Conservation (phyloP, 2,888 invertebrate genomes). For the Emesis castigata region DNA sequence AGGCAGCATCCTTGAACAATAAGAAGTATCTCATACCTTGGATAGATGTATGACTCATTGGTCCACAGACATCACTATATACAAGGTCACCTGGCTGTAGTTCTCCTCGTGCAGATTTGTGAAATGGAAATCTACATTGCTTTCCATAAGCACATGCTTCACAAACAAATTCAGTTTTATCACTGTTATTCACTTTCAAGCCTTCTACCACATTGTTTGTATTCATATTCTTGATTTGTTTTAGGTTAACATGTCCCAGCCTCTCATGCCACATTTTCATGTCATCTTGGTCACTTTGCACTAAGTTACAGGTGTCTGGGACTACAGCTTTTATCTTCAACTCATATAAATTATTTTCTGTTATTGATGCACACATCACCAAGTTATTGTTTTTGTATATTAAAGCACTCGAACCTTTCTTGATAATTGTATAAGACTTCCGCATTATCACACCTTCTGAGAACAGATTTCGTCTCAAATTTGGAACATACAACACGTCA, state of each 20-base stretch:
- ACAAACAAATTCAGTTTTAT: constrained; percentile 41
- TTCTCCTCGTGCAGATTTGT: constrained; percentile 49
- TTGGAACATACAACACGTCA: constrained; percentile 55
- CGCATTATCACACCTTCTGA: constrained; percentile 44
- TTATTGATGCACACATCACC: constrained; percentile 44
- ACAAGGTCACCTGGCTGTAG: constrained; percentile 59
- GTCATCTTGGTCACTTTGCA: constrained; percentile 38
- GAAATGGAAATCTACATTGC: constrained; percentile 54
- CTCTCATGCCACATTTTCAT: constrained; percentile 63
- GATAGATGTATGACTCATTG: constrained; percentile 52
- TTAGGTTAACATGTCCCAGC: constrained; percentile 56
- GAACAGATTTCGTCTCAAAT: constrained; percentile 41
- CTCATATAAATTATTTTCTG: constrained; percentile 51
- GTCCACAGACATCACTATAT: constrained; percentile 67
- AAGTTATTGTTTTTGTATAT: constrained; percentile 35
- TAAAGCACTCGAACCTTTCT: constrained; percentile 26
- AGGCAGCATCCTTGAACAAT: constrained; percentile 66
- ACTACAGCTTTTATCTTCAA: constrained; percentile 44
- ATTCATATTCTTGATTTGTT: constrained; percentile 50
- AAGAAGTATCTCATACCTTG: constrained; percentile 65
- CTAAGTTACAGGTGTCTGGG: constrained; percentile 43
- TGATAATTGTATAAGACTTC: constrained; percentile 27
- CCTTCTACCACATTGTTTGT: constrained; percentile 40
- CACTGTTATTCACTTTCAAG: constrained; percentile 26
- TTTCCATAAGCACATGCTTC: constrained; percentile 66